phyloP scores from a whole-genome alignment of 2,888 invertebrate species.

The Lymantria dispar region DNA sequence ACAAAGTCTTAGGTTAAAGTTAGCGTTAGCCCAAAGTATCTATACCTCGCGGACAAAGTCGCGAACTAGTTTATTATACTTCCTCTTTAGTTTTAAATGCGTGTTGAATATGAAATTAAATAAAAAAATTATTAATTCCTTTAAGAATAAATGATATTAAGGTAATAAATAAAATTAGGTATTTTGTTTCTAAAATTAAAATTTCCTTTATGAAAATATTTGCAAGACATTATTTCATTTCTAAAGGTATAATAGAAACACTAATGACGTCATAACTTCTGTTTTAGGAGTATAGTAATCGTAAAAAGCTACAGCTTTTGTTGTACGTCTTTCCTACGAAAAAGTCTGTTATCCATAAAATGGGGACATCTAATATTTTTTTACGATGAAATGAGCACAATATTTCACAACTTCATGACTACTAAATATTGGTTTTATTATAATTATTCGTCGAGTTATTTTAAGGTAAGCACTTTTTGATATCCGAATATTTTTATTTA shows the following conservation, averaged over 20 bases:
- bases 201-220: slow-evolving; percentile 21
- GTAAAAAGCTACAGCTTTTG: slow-evolving; percentile 34
- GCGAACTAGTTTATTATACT: no score
- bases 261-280: slow-evolving; percentile 33
- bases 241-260: slow-evolving; percentile 22
- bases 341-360: slow-evolving; percentile 25
- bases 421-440: no score
- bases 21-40: no score
- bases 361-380: slow-evolving; percentile 36
- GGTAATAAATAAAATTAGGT: not conserved
- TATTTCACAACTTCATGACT: not conserved
- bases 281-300: slow-evolving; percentile 33
- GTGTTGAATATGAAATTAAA: no score
- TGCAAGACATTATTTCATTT: slow-evolving; percentile 20
- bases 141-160: not conserved
- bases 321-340: slow-evolving; percentile 26
- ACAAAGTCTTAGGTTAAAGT: no score
- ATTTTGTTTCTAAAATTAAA: not conserved
- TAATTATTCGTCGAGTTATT: no score
- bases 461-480: no score
- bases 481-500: no score
- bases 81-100: not conserved
- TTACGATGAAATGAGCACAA: slow-evolving; percentile 33
- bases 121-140: no score
- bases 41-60: no score